phyloP scores from a whole-genome alignment of 2,888 invertebrate species.

The Ormyrus rosae region DNA sequence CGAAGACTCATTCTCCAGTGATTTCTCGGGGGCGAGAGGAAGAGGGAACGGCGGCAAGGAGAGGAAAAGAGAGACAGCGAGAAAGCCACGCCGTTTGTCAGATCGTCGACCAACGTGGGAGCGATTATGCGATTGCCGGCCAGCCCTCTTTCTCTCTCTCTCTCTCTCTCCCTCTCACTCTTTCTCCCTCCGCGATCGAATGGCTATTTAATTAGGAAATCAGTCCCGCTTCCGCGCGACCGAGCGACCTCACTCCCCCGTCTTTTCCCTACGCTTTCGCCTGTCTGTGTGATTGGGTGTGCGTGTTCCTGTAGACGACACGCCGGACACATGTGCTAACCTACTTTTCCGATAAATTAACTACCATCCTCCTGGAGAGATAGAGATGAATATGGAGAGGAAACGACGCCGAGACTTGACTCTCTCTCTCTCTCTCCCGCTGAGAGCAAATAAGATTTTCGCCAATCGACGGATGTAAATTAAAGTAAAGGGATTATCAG shows the following conservation, averaged over 20 bases:
- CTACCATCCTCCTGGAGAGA: constrained; percentile 7
- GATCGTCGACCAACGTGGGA: constrained; percentile 29
- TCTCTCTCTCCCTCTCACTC: not conserved
- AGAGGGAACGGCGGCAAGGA: not conserved
- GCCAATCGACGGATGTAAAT: constrained; percentile 50
- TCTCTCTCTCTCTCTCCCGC: no score
- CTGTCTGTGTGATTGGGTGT: not conserved
- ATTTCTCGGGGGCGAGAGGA: not conserved
- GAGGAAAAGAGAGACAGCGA: constrained; percentile 19
- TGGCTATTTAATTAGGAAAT: constrained; percentile 56
- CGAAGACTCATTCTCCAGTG: not conserved
- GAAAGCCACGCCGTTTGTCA: constrained; percentile 33
- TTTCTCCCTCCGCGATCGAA: constrained; percentile 43
- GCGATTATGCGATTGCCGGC: constrained; percentile 38
- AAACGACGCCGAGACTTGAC: not conserved
- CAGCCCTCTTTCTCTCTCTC: constrained; percentile 2
- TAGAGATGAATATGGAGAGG: constrained; percentile 1
- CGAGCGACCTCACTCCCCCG: not conserved
- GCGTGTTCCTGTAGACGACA: not conserved
- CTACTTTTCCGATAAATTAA: constrained; percentile 55
- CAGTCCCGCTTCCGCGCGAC: constrained; percentile 44
- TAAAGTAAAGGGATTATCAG: constrained; percentile 56
- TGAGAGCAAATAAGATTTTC: constrained; percentile 42
- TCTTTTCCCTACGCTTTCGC: constrained; percentile 18
- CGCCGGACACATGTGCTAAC: constrained; percentile 45